phyloP scores from a whole-genome alignment of 2,113 vertebrate species.

The Nymphicus hollandicus region DNA sequence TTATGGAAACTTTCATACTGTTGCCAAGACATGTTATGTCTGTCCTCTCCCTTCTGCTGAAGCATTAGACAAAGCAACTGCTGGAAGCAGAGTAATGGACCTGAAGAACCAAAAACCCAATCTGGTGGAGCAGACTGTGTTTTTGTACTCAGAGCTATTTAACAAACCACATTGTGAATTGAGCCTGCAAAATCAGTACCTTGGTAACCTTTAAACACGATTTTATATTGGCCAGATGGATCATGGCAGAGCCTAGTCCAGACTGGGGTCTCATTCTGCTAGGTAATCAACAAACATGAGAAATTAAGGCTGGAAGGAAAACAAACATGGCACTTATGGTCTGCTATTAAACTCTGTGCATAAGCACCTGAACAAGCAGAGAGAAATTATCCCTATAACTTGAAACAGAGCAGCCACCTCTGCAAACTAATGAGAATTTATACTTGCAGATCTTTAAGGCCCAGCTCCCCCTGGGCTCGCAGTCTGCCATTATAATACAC shows the following conservation, averaged over 20 bases:
- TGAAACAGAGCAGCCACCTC: not conserved
- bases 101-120: constrained; percentile 6
- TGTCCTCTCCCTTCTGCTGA: not conserved
- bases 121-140: constrained; percentile 17
- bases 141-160: constrained; percentile 11
- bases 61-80: not conserved
- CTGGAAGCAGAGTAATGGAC: not conserved
- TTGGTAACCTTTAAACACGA: not conserved
- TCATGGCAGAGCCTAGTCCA: not conserved
- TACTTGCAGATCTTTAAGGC: not conserved
- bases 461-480: not conserved
- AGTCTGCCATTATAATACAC: not conserved
- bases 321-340: not conserved
- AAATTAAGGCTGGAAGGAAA: not conserved
- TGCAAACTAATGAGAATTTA: not conserved
- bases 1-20: not conserved
- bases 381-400: not conserved
- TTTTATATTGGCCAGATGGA: not conserved
- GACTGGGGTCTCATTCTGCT: not conserved
- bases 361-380: not conserved
- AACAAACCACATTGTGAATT: not conserved
- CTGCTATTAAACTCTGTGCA: not conserved
- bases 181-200: not conserved
- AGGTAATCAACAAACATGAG: not conserved
- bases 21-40: not conserved